Base-by-base conservation (phyloP, 37 sponge, comb jelly and placozoan species). In the Hexactinellida sp. region DNA sequence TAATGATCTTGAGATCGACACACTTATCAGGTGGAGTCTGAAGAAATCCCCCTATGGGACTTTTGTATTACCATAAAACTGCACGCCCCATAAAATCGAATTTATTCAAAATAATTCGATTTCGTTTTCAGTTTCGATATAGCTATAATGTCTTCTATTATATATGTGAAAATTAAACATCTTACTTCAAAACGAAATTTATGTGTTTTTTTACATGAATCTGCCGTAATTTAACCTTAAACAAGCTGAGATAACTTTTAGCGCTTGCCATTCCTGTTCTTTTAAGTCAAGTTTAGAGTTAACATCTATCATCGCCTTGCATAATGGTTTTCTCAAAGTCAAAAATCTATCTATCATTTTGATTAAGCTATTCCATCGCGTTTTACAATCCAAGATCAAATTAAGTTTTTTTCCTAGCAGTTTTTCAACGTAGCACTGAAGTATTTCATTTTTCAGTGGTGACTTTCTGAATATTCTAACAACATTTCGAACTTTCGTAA, bases 331-430 rank as follows among this genome's bases (percentile, higher is more conserved):
- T 63, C 30, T 63, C 21, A 63, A n/a, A 63, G 76, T 25, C 5
- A 63, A 25, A n/a, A 63, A 63, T 63, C 76, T 63, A 63, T 63
- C 76, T 63, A 63, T 63, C 76, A 63, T 63, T 63, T 10, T n/a
- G 21, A 63, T 10, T n/a, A 63, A n/a, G 30, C 76, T 63, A n/a
- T 63, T 63, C 76, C 76, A 63, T 25, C 76, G 76, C 3, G 76
- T 63, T 63, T 63, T 63, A 23, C 76, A 63, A 63, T 63, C 76
- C 21, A 63, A n/a, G 30, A 63, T 10, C 19, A 63, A n/a, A 63
- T 10, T 25, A 25, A 63, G 30, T n/a, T 63, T n/a, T 63, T 63
- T 63, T 10, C 76, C 76, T 25, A 25, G 3, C 76, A 25, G 28
- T 63, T 63, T n/a, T 28, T n/a, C 28, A 10, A 63, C 76, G 30